Evolutionary conservation across 1,140 invertebrate genomes (phyloP).

Genomic region (Dendroctonus valens): DNA sequence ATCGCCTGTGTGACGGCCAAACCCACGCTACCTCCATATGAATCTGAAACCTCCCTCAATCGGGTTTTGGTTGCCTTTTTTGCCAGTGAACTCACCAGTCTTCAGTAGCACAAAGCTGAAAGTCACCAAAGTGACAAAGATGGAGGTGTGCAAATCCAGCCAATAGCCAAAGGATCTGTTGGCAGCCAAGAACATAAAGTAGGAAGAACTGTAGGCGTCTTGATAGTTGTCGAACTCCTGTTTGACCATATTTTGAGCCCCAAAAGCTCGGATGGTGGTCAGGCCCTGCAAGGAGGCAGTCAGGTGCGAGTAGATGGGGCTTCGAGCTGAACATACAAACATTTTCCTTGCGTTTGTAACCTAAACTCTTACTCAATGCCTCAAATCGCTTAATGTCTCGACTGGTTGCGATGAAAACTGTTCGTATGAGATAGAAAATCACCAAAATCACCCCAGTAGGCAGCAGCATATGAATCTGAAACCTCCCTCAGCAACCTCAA

Average conservation of each 20-base stretch:
- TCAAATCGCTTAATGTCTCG: conserved; percentile 81
- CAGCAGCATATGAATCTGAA: conserved; percentile 28
- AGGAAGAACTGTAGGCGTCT: conserved; percentile 61
- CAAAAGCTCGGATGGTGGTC: conserved; percentile 75
- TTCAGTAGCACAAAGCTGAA: conserved; percentile 57
- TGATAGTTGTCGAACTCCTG: conserved; percentile 65
- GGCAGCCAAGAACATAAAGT: conserved; percentile 66
- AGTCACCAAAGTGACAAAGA: conserved; percentile 60
- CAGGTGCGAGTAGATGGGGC: conserved; percentile 81
- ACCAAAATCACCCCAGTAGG: conserved; percentile 25
- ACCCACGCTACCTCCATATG: conserved; percentile 67
- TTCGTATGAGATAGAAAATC: conserved; percentile 63
- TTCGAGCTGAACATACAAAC: conserved; percentile 57
- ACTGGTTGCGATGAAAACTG: conserved; percentile 76
- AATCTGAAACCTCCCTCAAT: conserved; percentile 15
- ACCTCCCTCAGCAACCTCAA: too few relatives aligned
- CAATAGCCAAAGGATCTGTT: conserved; percentile 60
- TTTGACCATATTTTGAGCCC: conserved; percentile 64
- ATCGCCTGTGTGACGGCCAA: conserved; percentile 77
- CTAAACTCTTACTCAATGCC: conserved; percentile 41
- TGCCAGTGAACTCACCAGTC: conserved; percentile 39
- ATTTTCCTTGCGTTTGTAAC: neutral
- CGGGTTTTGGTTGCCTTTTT: conserved; percentile 25
- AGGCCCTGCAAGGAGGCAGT: conserved; percentile 76
- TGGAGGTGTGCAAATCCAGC: conserved; percentile 67